A percentile compares a stretch with the other conserved stretches of the same genome.
Conservation (phyloP, 1,140 invertebrate genomes). For the Whitmania pigra region DNA sequence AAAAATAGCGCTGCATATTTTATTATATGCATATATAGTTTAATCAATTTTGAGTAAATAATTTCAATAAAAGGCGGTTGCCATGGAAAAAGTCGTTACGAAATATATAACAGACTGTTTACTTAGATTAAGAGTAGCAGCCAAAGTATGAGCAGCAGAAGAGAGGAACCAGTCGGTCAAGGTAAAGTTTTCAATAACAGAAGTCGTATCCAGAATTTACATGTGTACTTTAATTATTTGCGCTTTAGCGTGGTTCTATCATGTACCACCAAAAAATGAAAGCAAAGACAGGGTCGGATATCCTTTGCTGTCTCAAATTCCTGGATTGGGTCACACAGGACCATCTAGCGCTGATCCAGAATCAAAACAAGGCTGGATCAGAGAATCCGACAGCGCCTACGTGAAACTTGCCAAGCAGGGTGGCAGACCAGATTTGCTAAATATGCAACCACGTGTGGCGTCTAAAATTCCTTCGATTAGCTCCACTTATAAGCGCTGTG, state of each 20-base stretch:
- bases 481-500: constrained; percentile 1
- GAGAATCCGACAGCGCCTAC: neutral
- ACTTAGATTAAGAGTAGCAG: too few species aligned
- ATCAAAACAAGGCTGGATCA: constrained; percentile 5
- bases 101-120: too few species aligned
- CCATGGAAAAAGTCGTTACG: too few species aligned
- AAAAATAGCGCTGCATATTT: too few species aligned
- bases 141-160: too few species aligned
- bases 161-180: too few species aligned
- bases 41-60: too few species aligned
- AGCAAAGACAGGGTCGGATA: neutral
- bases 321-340: neutral
- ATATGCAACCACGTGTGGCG: constrained; percentile 8
- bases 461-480: neutral
- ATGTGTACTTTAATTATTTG: too few species aligned
- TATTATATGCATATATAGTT: too few species aligned
- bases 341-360: neutral
- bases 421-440: constrained; percentile 6
- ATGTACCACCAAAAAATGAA: constrained; percentile 2
- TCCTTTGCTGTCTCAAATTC: neutral
- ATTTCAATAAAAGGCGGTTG: too few species aligned
- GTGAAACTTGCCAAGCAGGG: constrained; percentile 5
- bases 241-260: constrained; percentile 3
- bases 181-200: too few species aligned
- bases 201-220: too few species aligned